Evolutionary conservation across 2,797 vertebrate genomes (phyloP), one percentile per base, ranked within the genome.

Genomic region (Aldrovandia affinis): DNA sequence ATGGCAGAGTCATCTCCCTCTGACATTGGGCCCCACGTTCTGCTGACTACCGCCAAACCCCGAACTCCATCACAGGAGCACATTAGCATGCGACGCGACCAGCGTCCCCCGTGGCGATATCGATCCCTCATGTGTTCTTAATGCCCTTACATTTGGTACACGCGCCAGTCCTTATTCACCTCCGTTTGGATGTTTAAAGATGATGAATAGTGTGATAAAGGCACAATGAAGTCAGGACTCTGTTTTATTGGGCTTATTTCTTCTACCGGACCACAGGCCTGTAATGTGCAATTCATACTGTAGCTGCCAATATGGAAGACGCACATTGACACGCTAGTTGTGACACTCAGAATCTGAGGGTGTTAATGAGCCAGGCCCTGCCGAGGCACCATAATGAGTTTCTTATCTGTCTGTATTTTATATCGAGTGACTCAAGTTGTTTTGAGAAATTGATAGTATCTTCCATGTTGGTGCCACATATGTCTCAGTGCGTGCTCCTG

Each of bases 271-370:
- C 81, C 81, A 61, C 83, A 87, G 87, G 91, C 92, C 92, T 80
- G 91, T 92, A 86, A 92, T 93, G 91, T 92, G 90, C 90, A 78
- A 54, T 81, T 73, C 12, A 79, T 86, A 68, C 63, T 30, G 28
- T 30, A 87, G 88, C 86, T 89, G 70, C 86, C 85, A 87, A 81
- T 86, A 65, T 83, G 82, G 87, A 89, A 68, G 65, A 57, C 2
- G 8, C 18, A 4, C 22, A 3, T 84, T 25, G 20, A 36, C n/a
- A 65, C 22, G 18, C 57, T 39, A 61, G 22, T 33, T 36, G 3
- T 20, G 28, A 39, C 25, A 52, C 14, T 44, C 30, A 14, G 80
- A 39, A 39, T 25, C 39, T 15, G 10, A 50, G 47, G 78, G 12
- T 15, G 14, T 47, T 2, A 28, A 52, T 86, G 14, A 47, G 57